Percentiles rank a stretch among this genome's conserved stretches.
phyloP scores from a whole-genome alignment of 2,888 invertebrate genomes.

The Nowickia ferox region DNA sequence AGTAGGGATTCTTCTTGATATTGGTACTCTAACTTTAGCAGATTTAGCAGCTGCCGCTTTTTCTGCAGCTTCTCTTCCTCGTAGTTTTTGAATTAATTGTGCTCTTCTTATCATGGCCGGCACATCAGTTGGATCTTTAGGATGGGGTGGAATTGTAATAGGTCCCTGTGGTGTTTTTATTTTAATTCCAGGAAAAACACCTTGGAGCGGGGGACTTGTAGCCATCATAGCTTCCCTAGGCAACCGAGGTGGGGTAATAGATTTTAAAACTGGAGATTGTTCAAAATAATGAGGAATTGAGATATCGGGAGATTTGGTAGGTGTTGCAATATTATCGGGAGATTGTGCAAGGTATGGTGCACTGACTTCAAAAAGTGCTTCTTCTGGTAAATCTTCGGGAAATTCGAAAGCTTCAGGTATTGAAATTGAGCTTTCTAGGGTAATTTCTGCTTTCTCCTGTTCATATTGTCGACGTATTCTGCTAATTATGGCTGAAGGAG shows the following conservation, averaged over 20 bases:
- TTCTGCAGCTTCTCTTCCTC: slow-evolving; percentile 24
- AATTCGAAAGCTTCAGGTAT: slow-evolving; percentile 31
- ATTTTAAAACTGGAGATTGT: slow-evolving; percentile 6
- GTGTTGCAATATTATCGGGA: background rate
- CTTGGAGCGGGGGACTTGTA: slow-evolving; percentile 1
- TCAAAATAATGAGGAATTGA: slow-evolving; percentile 58
- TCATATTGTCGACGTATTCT: slow-evolving; percentile 47
- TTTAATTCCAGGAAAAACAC: slow-evolving; percentile 26
- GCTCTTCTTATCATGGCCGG: slow-evolving; percentile 54
- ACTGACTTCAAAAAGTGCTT: slow-evolving; percentile 60
- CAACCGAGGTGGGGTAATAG: slow-evolving; percentile 1
- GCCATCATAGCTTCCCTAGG: background rate
- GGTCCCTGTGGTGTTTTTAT: slow-evolving; percentile 47
- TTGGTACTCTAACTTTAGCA: slow-evolving; percentile 21
- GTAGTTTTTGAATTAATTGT: slow-evolving; percentile 47
- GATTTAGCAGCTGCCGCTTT: background rate
- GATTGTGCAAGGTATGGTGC: slow-evolving; percentile 32
- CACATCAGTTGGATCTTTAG: slow-evolving; percentile 46
- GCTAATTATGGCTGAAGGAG: slow-evolving; percentile 37
- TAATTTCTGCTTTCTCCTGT: background rate
- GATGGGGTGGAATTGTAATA: slow-evolving; percentile 46
- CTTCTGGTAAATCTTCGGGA: slow-evolving; percentile 43
- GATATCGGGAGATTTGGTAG: slow-evolving; percentile 41
- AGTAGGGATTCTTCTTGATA: slow-evolving; percentile 1
- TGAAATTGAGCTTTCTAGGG: background rate